Percentiles rank a stretch among this genome's conserved stretches.
phyloP scores from a whole-genome alignment of 1,140 invertebrate species.

The Geopemphigus sp. region DNA sequence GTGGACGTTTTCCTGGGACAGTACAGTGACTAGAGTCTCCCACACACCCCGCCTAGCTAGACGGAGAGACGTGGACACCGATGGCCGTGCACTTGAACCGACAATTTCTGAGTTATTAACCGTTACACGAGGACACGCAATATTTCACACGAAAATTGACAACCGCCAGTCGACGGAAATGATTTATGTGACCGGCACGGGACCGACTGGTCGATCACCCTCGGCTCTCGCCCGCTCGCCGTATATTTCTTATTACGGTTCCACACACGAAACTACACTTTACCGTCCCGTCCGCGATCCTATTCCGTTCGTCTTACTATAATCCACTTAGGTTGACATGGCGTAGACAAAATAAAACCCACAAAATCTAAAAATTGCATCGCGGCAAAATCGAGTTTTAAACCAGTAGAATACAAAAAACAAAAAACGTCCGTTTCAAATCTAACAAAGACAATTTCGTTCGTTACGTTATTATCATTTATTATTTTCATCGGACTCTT shows the following conservation, averaged over 20 bases:
- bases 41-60: too few species aligned
- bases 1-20: slow-evolving; percentile 42
- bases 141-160: slow-evolving; percentile 48
- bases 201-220: not conserved
- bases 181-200: slow-evolving; percentile 44
- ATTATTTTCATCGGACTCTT: too few species aligned
- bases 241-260: slow-evolving; percentile 43
- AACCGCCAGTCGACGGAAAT: slow-evolving; percentile 47
- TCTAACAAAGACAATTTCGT: not conserved
- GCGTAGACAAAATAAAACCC: not conserved
- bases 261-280: slow-evolving; percentile 41
- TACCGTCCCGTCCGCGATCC: not conserved
- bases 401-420: not conserved
- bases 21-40: too few species aligned
- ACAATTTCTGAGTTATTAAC: slow-evolving; percentile 47
- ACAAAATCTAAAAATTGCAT: not conserved
- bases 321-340: slow-evolving; percentile 42
- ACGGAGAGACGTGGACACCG: not conserved
- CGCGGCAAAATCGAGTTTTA: slow-evolving; percentile 22
- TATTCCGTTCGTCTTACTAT: not conserved
- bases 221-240: not conserved
- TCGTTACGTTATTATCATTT: not conserved
- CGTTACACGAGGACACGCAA: slow-evolving; percentile 46
- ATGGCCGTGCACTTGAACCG: slow-evolving; percentile 19
- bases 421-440: not conserved